Evolutionary conservation across 2,113 vertebrate genomes (phyloP), one percentile per base, ranked within the genome.

Genomic region (Phaethon lepturus): DNA sequence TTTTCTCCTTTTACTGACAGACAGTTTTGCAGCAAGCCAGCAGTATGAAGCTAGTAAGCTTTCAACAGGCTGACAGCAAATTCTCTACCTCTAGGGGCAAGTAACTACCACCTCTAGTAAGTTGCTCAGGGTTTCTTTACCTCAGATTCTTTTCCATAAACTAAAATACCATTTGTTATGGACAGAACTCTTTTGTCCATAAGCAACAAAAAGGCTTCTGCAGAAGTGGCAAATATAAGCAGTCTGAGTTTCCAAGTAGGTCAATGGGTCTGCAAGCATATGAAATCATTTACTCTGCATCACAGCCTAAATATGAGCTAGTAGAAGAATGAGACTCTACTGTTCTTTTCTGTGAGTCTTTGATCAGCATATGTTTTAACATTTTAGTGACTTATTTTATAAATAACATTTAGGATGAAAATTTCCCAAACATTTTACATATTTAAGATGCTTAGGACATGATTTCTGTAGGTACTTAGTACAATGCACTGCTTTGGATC

Each of bases 341-440:
- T 81, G 17, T 83, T 80, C 29, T 84, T 86, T 94, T 91, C 75
- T 84, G 13, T 0, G 1, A 94, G 73, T 71, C 89, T 94, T 96
- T 96, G 94, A 94, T 96, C 91, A 91, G 42, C 59, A 63, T 40
- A 12, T 93, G 86, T 84, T 96, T 86, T 69, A 94, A 87, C 42
- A 87, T 95, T 95, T 86, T 81, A 55, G 52, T 81, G 80, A 86
- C 60, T 92, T 94, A 59, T 84, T 96, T 91, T 95, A 95, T 93
- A 96, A 95, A 92, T 69, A 89, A 4, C 10, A n/a, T 76, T 88
- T 84, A 84, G n/a, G 38, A 91, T 94, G 9, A 96, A 94, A 94
- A 83, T 15, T 77, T 86, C 86, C 67, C 24, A 77, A 91, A 78
- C 31, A 44, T 66, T 91, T 92, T 81, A 80, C 67, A 7, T 86